Conservation (phyloP, 2,797 vertebrate genomes). For the Apogon talboti region DNA sequence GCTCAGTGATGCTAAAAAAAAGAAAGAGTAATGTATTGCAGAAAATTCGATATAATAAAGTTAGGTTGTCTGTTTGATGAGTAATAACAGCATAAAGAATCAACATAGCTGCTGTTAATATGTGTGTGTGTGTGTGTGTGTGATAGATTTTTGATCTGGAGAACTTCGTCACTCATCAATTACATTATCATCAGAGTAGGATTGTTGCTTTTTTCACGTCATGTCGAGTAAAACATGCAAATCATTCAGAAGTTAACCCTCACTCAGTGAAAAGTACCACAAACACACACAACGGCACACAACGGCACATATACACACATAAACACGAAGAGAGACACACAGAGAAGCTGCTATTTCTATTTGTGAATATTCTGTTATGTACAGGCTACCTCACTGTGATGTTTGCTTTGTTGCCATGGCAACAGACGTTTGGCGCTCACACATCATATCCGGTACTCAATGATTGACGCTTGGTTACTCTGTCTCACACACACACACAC, state of each 20-base stretch:
- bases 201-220: conserved; percentile 31
- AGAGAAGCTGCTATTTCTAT: conserved; percentile 48
- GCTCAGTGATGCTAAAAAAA: neutral
- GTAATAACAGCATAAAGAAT: neutral
- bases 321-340: conserved; percentile 12
- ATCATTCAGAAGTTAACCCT: conserved; percentile 45
- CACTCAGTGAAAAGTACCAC: conserved; percentile 42
- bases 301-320: conserved; percentile 10
- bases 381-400: conserved; percentile 63
- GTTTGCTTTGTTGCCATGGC: conserved; percentile 84
- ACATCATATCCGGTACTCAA: conserved; percentile 77
- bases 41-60: too few relatives aligned
- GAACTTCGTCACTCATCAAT: conserved; percentile 29
- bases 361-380: conserved; percentile 69
- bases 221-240: conserved; percentile 33
- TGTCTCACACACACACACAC: conserved; percentile 29
- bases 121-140: conserved; percentile 13
- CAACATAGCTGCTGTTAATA: conserved; percentile 4
- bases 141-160: conserved; percentile 41
- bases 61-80: conserved; percentile 2
- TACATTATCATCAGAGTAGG: conserved; percentile 39
- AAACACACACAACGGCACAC: conserved; percentile 1
- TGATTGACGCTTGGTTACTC: conserved; percentile 73
- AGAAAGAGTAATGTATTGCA: neutral
- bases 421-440: conserved; percentile 77